Base-by-base conservation (phyloP, 2,888 invertebrate species). In the Drosophila birchii region DNA sequence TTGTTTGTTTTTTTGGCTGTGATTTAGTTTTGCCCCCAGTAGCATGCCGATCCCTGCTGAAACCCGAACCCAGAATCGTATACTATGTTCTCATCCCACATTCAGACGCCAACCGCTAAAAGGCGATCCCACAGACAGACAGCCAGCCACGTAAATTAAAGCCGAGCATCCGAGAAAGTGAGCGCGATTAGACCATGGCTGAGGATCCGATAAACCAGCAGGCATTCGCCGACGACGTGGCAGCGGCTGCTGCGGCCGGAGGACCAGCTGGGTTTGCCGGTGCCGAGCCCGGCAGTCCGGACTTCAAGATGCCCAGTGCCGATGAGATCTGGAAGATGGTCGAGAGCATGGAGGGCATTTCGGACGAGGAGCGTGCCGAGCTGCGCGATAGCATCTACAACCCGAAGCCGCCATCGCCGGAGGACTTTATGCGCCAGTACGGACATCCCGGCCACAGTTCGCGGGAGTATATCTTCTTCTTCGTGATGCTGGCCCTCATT, bases 301-400 rank as follows among this genome's bases (percentile, higher is more conserved):
- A 92, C 53, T 90, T 91, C n/a, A 90, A 93, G 63, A 92, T 94
- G 67, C 95, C 95, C 0, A 93, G 94, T 1, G 88, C 93, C 2
- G 94, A 95, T 29, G 93, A 95, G 44, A 86, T 95, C 1, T 84
- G 95, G 71, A 93, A 94, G 47, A 91, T 95, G 90, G 91, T 95
- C 26, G 94, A 95, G 23, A 90, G 93, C 0, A 93, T 95, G 81
- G 85, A 91, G 0, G 94, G 94, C 3, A 86, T 96, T 3, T 92
- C 94, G 56, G 95, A 95, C 7, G 94, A 95, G 26, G 94, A 95
- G 58, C 95, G 94, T 75, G 94, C 94, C n/a, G 93, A 93, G 59
- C 81, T 96, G 23, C 93, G 93, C 62, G 92, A 92, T 2, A 93
- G 94, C 88, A 84, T 95, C 54, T 90, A 93, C 1, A 94, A 91